Evolutionary conservation across 1,140 invertebrate genomes (phyloP).

Genomic region (Listronotus oregonensis): DNA sequence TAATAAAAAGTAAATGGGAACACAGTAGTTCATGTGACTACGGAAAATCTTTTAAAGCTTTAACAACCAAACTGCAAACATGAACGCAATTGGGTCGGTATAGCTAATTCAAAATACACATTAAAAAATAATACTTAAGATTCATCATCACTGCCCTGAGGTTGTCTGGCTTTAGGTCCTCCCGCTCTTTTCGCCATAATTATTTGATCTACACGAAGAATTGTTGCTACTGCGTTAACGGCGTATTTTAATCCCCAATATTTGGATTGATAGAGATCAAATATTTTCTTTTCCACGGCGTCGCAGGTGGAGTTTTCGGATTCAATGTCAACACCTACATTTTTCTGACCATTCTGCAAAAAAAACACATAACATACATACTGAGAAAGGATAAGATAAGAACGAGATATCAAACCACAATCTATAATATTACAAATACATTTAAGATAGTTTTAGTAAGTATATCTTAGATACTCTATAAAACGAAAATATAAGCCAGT

Average conservation of each 20-base stretch:
- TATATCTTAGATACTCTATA: no score
- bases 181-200: constrained; percentile 98
- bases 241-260: constrained; percentile 94
- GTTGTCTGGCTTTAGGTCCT: constrained; percentile 83
- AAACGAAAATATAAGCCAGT: no score
- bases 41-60: no score
- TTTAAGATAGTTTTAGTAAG: not conserved
- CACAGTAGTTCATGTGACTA: no score
- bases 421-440: no score
- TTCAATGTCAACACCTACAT: constrained; percentile 88
- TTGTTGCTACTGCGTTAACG: constrained; percentile 87
- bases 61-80: not conserved
- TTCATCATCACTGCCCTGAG: constrained; percentile 75
- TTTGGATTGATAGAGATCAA: constrained; percentile 88
- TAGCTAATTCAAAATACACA: not conserved
- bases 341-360: constrained; percentile 76
- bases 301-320: constrained; percentile 69
- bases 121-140: constrained; percentile 36
- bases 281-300: constrained; percentile 78
- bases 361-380: no score
- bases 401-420: no score
- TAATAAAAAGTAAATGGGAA: no score
- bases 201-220: constrained; percentile 97
- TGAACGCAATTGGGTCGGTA: not conserved
- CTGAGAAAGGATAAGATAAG: no score